Conservation (phyloP, 2,113 vertebrate species). For the Chamaea fasciata region DNA sequence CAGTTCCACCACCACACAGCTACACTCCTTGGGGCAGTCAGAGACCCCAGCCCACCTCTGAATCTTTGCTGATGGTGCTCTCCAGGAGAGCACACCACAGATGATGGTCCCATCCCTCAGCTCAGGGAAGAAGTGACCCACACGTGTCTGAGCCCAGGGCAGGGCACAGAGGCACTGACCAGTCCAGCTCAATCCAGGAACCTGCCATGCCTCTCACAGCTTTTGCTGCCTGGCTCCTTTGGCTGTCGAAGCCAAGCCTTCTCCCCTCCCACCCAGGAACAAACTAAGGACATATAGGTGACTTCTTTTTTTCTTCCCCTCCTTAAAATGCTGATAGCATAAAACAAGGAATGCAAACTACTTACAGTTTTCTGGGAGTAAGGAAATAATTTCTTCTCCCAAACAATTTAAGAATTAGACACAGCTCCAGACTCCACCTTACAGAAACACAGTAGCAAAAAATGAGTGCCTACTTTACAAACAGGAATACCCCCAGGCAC, state of each 20-base stretch:
- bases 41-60: neutral
- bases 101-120: neutral
- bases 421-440: slow-evolving; percentile 31
- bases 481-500: neutral
- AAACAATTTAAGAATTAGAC: slow-evolving; percentile 31
- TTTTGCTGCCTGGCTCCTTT: neutral
- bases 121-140: neutral
- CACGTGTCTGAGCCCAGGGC: rapidly evolving
- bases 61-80: rapidly evolving
- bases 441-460: slow-evolving; percentile 1
- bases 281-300: neutral
- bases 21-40: neutral
- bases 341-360: neutral
- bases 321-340: neutral
- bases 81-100: neutral
- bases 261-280: neutral
- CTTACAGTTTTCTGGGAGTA: slow-evolving; percentile 35
- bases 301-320: neutral
- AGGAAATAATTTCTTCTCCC: slow-evolving; percentile 20
- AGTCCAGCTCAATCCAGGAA: neutral
- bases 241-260: neutral
- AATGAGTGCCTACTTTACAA: neutral
- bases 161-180: neutral
- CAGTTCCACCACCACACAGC: neutral
- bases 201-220: neutral